These are phyloP conservation scores for Amblyornis subalaris DNA, from an alignment of 2,113 vertebrate genomes.

Conservation along the genomic window DNA sequence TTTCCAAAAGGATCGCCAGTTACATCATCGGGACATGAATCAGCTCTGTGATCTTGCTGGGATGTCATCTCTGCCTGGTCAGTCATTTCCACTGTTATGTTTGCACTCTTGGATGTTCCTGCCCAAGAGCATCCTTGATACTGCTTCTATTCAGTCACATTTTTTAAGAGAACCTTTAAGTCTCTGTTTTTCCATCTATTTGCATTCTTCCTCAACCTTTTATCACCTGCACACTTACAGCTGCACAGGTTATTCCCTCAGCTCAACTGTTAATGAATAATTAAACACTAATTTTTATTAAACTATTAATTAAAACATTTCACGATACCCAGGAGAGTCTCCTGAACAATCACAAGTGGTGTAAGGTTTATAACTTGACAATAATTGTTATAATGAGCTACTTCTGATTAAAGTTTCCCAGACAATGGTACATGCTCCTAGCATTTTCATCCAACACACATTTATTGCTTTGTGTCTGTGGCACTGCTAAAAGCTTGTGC, in stretches of 20 bases:
- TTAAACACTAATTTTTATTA: not conserved
- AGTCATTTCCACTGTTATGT: not conserved
- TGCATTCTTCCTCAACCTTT: not conserved
- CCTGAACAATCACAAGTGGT: not conserved
- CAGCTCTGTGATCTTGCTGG: not conserved
- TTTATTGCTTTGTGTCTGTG: not conserved
- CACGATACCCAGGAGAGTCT: not conserved
- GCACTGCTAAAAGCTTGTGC: not conserved
- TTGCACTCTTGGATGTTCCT: not conserved
- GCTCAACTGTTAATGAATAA: not conserved
- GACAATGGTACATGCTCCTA: not conserved
- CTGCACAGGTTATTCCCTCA: not conserved
- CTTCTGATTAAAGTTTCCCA: not conserved
- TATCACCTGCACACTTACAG: not conserved
- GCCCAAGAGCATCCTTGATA: not conserved
- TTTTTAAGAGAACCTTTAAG: not conserved
- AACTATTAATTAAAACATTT: not conserved
- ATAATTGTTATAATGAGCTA: not conserved
- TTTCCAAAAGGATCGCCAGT: rapidly evolving
- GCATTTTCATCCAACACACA: not conserved
- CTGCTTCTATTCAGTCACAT: not conserved
- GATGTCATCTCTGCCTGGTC: not conserved
- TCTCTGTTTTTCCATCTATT: not conserved
- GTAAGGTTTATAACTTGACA: not conserved
- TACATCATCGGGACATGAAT: not conserved